A percentile compares a stretch with the other conserved stretches of the same genome.
phyloP scores from a whole-genome alignment of 2,888 invertebrate genomes.

The Neoitamus cyanurus region DNA sequence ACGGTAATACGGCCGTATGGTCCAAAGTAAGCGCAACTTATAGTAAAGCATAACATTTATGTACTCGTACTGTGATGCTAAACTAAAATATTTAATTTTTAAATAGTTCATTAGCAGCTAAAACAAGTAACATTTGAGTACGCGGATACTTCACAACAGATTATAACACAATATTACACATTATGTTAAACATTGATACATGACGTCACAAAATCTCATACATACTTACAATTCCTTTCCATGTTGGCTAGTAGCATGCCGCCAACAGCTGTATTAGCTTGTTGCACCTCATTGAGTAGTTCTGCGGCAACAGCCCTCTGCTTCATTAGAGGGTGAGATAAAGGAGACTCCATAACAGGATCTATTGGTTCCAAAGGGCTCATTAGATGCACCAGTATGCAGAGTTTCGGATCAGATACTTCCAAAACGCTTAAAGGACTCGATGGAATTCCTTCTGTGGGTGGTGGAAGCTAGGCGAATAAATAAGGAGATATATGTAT shows the following conservation, averaged over 20 bases:
- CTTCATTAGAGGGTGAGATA: conserved; percentile 81
- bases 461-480: conserved; percentile 70
- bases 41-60: too few relatives aligned
- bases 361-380: conserved; percentile 88
- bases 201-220: neutral
- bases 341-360: conserved; percentile 85
- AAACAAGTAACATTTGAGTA: too few relatives aligned
- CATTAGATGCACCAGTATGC: conserved; percentile 89
- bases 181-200: neutral
- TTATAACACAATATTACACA: neutral
- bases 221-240: conserved; percentile 78
- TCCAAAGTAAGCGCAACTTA: too few relatives aligned
- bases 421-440: conserved; percentile 80
- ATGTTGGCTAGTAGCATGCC: conserved; percentile 91
- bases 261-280: conserved; percentile 79
- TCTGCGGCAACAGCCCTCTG: conserved; percentile 84
- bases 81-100: too few relatives aligned
- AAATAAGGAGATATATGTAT: neutral
- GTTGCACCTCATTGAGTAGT: conserved; percentile 75
- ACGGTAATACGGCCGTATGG: too few relatives aligned
- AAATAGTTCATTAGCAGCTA: too few relatives aligned
- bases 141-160: neutral
- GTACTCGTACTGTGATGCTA: too few relatives aligned
- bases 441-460: conserved; percentile 68
- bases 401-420: conserved; percentile 89